Evolutionary conservation across 2,888 invertebrate genomes (phyloP).

Genomic region (Papilio protenor): DNA sequence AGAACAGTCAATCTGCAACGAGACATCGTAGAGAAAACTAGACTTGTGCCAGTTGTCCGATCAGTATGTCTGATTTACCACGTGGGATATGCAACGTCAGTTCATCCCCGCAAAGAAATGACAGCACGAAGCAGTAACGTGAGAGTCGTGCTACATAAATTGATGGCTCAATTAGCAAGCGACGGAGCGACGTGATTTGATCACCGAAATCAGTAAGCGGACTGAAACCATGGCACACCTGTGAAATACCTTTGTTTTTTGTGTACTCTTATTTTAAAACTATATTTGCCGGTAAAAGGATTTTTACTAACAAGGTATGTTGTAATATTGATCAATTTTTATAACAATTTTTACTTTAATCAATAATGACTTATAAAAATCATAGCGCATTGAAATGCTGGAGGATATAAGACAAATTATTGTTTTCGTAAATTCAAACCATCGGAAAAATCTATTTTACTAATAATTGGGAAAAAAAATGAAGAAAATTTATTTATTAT

Average conservation of each 20-base stretch:
- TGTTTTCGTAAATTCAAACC: too few species aligned
- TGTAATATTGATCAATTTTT: neutral
- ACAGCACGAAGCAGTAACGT: constrained; percentile 48
- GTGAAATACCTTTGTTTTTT: constrained; percentile 29
- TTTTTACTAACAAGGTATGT: constrained; percentile 25
- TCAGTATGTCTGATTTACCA: neutral
- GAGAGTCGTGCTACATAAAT: constrained; percentile 70
- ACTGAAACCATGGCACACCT: constrained; percentile 51
- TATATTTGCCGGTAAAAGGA: neutral
- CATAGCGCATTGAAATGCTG: neutral
- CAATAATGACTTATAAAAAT: neutral
- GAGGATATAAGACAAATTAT: too few species aligned
- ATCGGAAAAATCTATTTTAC: too few species aligned
- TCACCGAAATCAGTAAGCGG: constrained; percentile 57
- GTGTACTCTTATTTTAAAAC: neutral
- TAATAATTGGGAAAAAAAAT: too few species aligned
- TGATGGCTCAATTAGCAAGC: constrained; percentile 67
- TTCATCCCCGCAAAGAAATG: constrained; percentile 21
- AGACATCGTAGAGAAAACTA: too few species aligned
- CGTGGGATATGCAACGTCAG: constrained; percentile 5
- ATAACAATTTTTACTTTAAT: neutral
- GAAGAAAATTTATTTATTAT: too few species aligned
- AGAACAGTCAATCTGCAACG: neutral
- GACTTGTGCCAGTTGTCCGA: neutral
- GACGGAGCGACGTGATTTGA: constrained; percentile 51